phyloP scores from a whole-genome alignment of 2,797 vertebrate genomes.

The Falco concolor region DNA sequence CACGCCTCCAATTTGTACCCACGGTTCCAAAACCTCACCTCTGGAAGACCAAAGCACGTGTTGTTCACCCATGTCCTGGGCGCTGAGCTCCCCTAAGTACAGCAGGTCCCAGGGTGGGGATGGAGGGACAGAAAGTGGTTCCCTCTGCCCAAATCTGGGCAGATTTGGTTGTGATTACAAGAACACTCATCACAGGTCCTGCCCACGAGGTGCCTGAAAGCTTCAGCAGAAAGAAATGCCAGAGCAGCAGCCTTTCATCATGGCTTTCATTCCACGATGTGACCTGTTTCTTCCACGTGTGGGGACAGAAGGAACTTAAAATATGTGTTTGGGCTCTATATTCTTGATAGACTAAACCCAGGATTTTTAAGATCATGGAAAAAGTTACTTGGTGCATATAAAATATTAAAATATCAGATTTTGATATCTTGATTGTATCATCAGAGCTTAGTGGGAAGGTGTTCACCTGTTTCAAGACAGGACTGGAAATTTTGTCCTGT shows the following conservation, averaged over 20 bases:
- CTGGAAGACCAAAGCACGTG: fast-evolving
- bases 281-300: not conserved
- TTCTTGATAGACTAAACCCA: not conserved
- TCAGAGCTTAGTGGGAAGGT: not conserved
- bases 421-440: not conserved
- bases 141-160: not conserved
- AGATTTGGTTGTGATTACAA: not conserved
- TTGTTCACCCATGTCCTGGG: not conserved
- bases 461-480: not conserved
- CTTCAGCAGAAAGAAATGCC: not conserved
- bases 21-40: not conserved
- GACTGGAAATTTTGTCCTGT: not conserved
- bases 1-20: not conserved
- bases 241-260: not conserved
- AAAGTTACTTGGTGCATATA: not conserved
- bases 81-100: not conserved
- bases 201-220: not conserved
- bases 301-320: not conserved
- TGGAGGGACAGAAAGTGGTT: not conserved
- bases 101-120: not conserved
- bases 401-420: not conserved
- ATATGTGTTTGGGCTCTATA: not conserved
- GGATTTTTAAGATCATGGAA: not conserved
- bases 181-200: not conserved
- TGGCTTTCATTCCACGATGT: not conserved